A percentile compares a stretch with the other conserved stretches of the same genome.
These are phyloP conservation scores for Lycocerus yunnanus DNA, from an alignment of 2,888 invertebrate genomes.

Conservation along the genomic window DNA sequence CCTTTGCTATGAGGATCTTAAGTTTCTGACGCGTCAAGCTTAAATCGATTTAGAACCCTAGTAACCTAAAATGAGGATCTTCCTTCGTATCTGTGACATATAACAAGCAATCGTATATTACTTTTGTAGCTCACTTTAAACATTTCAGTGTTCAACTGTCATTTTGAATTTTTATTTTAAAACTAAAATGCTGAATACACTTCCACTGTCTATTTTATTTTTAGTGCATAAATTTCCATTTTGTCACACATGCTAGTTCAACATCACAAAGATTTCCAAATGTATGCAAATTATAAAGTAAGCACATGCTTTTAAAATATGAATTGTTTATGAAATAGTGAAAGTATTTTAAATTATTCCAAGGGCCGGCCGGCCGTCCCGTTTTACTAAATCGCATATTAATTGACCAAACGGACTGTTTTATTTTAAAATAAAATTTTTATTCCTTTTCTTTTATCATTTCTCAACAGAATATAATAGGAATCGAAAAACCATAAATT, in stretches of 20 bases:
- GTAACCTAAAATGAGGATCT: conserved; percentile 8
- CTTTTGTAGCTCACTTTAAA: conserved; percentile 6
- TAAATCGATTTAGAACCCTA: conserved; percentile 9
- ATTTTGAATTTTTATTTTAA: conserved; percentile 1
- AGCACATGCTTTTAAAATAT: conserved; percentile 8
- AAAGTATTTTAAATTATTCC: neutral
- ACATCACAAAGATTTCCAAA: conserved; percentile 4
- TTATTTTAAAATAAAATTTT: neutral
- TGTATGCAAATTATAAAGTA: conserved; percentile 6
- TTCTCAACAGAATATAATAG: neutral
- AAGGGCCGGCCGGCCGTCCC: neutral
- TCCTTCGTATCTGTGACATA: conserved; percentile 4
- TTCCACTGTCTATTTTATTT: conserved; percentile 10
- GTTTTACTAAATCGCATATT: neutral
- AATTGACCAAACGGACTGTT: neutral
- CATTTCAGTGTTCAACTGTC: conserved; percentile 6
- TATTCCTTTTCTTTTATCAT: neutral
- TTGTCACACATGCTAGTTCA: conserved; percentile 8
- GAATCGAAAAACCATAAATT: neutral
- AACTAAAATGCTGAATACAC: conserved; percentile 2
- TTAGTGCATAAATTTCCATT: conserved; percentile 12
- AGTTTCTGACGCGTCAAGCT: conserved; percentile 5
- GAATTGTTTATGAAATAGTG: neutral
- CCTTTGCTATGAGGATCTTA: neutral
- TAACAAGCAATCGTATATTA: conserved; percentile 14